A percentile compares a stretch with the other conserved stretches of the same genome.
Evolutionary conservation across 2,888 invertebrate species (phyloP).

Genomic region (Fragum sueziense): DNA sequence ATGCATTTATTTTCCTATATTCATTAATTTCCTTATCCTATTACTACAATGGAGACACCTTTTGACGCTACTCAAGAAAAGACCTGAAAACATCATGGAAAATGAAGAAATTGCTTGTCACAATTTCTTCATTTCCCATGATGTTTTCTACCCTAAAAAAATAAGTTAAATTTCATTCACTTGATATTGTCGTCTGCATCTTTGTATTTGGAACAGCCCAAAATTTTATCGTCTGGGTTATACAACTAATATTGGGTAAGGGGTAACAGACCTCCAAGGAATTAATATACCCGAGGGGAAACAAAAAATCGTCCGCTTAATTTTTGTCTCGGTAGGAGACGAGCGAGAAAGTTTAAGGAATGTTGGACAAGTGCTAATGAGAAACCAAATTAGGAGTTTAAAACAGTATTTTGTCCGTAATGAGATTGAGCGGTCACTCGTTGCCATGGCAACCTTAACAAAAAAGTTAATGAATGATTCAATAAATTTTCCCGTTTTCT

Average conservation of each 20-base stretch:
- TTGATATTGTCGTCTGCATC: too few relatives aligned
- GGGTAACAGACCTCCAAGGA: neutral
- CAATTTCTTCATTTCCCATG: too few relatives aligned
- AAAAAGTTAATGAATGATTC: conserved; percentile 25
- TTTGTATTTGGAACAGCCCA: neutral
- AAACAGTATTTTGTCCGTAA: conserved; percentile 27
- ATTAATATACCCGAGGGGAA: neutral
- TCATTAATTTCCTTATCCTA: too few relatives aligned
- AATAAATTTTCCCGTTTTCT: conserved; percentile 12
- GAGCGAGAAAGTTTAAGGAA: conserved; percentile 16
- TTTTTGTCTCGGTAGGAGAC: conserved; percentile 8
- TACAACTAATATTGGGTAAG: neutral
- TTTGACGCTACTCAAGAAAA: too few relatives aligned
- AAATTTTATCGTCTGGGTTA: neutral
- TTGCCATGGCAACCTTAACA: conserved; percentile 17
- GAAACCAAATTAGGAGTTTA: conserved; percentile 27
- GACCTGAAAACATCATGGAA: too few relatives aligned
- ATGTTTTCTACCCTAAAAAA: too few relatives aligned
- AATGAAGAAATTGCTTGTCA: too few relatives aligned
- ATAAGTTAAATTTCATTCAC: too few relatives aligned
- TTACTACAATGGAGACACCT: too few relatives aligned
- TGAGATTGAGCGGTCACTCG: conserved; percentile 26
- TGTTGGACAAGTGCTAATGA: conserved; percentile 28
- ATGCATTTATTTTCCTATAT: too few relatives aligned
- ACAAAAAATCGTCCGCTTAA: conserved; percentile 7